A percentile compares a stretch with the other conserved stretches of the same genome.
phyloP scores from a whole-genome alignment of 2,113 vertebrate species.

The Erythrolamprus reginae region DNA sequence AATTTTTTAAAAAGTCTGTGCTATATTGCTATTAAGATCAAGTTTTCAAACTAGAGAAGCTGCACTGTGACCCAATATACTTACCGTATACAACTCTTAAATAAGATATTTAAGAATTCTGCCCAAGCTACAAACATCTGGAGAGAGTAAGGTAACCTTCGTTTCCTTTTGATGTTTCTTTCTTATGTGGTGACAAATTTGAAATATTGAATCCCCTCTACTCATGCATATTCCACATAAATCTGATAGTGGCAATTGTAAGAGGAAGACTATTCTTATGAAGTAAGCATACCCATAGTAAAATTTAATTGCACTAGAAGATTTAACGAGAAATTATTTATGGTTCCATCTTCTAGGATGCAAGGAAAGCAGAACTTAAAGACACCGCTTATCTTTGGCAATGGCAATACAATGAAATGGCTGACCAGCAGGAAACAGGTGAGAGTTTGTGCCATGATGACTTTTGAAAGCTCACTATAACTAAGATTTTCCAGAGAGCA shows the following conservation, averaged over 20 bases:
- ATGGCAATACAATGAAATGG: background rate
- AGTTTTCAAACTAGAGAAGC: background rate
- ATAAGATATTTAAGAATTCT: background rate
- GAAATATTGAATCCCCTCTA: background rate
- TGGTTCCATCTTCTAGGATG: background rate
- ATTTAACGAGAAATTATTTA: background rate
- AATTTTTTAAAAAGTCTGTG: too few species aligned
- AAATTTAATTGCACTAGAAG: background rate
- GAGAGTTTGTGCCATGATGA: background rate
- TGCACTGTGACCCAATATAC: constrained; percentile 21
- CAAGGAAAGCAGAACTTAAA: background rate
- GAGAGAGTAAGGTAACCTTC: background rate
- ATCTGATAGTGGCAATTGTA: background rate
- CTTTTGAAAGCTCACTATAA: background rate
- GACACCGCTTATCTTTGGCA: background rate
- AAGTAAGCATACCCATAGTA: background rate
- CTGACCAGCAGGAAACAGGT: background rate
- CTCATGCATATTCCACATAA: background rate
- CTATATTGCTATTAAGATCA: constrained; percentile 30
- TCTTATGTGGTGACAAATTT: background rate
- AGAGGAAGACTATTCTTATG: background rate
- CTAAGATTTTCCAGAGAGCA: background rate
- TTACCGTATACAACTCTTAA: constrained; percentile 29
- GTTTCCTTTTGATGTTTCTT: background rate
- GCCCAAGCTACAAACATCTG: background rate